Evolutionary conservation across 2,888 invertebrate species (phyloP).

Genomic region (Muscina levida): DNA sequence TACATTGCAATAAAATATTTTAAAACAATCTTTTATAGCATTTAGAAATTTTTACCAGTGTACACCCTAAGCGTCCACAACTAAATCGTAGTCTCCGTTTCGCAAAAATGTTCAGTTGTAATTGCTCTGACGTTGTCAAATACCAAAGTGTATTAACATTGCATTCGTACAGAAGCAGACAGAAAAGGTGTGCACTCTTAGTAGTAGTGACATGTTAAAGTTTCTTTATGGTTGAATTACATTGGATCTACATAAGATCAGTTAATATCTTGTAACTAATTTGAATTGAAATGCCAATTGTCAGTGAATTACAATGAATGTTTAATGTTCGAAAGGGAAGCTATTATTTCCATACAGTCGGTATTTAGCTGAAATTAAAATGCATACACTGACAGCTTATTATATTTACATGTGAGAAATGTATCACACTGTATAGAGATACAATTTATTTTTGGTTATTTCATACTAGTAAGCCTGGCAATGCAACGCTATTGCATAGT

Average conservation of each 20-base stretch:
- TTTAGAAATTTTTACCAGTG: not conserved
- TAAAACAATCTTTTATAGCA: too few species aligned
- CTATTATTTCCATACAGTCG: not conserved
- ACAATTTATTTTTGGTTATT: too few species aligned
- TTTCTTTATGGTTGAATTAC: conserved; percentile 57
- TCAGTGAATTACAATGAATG: conserved; percentile 64
- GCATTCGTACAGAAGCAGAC: conserved; percentile 20
- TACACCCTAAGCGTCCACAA: not conserved
- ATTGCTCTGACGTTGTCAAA: conserved; percentile 65
- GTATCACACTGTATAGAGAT: too few species aligned
- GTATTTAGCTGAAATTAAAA: too few species aligned
- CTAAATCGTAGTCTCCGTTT: conserved; percentile 11
- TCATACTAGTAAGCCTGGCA: too few species aligned
- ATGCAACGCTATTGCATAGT: too few species aligned
- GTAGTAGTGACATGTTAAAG: conserved; percentile 53
- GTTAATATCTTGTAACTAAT: conserved; percentile 69
- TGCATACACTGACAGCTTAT: too few species aligned
- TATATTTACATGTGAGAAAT: too few species aligned
- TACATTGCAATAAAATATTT: too few species aligned
- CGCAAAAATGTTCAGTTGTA: conserved; percentile 60
- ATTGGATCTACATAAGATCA: conserved; percentile 62
- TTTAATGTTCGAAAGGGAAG: conserved; percentile 39
- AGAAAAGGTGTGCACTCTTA: conserved; percentile 40
- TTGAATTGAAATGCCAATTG: conserved; percentile 69
- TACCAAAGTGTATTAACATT: conserved; percentile 45